Evolutionary conservation across 2,888 invertebrate genomes (phyloP).

Genomic region (Drosophila austrosaltans): DNA sequence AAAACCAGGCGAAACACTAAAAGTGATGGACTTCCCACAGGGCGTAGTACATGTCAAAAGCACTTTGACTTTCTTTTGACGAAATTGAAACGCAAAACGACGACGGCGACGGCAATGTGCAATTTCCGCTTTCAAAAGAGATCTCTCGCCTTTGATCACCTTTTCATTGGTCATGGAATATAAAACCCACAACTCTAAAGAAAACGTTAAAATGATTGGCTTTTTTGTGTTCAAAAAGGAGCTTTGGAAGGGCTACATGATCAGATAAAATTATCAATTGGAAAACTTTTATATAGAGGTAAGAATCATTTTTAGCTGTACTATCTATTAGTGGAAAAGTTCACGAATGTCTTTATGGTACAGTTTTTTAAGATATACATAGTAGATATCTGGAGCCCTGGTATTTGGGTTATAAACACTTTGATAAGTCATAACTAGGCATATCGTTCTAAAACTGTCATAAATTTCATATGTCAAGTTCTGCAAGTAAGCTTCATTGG

Average conservation of each 20-base stretch:
- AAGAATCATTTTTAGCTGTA: no score
- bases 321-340: no score
- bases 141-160: constrained; percentile 51
- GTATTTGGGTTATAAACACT: constrained; percentile 39
- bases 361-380: no score
- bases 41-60: constrained; percentile 10
- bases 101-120: constrained; percentile 24
- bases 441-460: constrained; percentile 70
- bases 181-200: constrained; percentile 47
- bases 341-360: no score
- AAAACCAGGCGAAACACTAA: constrained; percentile 39
- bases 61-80: constrained; percentile 61
- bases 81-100: constrained; percentile 46
- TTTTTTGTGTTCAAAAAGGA: constrained; percentile 25
- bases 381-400: constrained; percentile 41
- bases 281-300: no score
- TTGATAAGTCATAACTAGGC: constrained; percentile 82
- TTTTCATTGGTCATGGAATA: constrained; percentile 62
- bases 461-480: constrained; percentile 54
- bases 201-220: constrained; percentile 27
- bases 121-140: constrained; percentile 60
- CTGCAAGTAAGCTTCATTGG: constrained; percentile 17
- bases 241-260: not conserved
- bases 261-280: no score
- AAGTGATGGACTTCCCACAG: constrained; percentile 52